A percentile compares a stretch with the other conserved stretches of the same genome.
Conservation (phyloP, 2,113 vertebrate genomes). For the Chitala chitala region DNA sequence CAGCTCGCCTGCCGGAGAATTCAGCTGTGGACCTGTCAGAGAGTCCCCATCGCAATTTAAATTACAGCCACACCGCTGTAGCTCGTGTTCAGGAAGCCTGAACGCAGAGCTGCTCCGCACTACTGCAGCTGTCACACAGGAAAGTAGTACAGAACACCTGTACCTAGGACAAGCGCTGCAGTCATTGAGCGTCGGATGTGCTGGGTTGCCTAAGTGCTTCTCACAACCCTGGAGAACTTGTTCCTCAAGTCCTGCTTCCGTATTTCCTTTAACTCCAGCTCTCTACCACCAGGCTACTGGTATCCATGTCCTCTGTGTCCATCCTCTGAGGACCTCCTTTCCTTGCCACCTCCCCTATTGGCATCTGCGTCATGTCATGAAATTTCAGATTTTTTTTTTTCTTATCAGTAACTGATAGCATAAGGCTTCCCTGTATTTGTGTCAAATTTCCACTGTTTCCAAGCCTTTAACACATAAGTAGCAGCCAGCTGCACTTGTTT, state of each 20-base stretch:
- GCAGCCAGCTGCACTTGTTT: conserved; percentile 1
- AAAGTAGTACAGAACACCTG: conserved; percentile 10
- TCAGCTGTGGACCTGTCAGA: neutral
- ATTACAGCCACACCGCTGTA: neutral
- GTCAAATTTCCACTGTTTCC: neutral
- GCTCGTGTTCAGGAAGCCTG: neutral
- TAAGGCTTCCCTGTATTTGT: neutral
- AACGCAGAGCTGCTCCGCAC: neutral
- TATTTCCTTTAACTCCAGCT: neutral
- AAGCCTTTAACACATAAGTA: conserved; percentile 10
- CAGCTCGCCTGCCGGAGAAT: neutral
- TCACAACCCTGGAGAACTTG: neutral
- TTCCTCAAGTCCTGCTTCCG: neutral
- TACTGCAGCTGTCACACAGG: neutral
- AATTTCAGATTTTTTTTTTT: neutral
- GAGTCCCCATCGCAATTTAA: conserved; percentile 11
- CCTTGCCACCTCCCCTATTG: neutral
- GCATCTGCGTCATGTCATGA: neutral
- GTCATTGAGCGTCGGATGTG: neutral
- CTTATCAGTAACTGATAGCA: neutral
- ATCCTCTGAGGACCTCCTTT: neutral
- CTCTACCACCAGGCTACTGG: neutral
- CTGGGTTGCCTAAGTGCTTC: neutral
- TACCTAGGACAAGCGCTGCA: neutral
- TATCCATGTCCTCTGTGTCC: neutral